Percentiles rank a stretch among this genome's conserved stretches.
Evolutionary conservation across 2,888 invertebrate species (phyloP).

Genomic region (Melanotus villosus): DNA sequence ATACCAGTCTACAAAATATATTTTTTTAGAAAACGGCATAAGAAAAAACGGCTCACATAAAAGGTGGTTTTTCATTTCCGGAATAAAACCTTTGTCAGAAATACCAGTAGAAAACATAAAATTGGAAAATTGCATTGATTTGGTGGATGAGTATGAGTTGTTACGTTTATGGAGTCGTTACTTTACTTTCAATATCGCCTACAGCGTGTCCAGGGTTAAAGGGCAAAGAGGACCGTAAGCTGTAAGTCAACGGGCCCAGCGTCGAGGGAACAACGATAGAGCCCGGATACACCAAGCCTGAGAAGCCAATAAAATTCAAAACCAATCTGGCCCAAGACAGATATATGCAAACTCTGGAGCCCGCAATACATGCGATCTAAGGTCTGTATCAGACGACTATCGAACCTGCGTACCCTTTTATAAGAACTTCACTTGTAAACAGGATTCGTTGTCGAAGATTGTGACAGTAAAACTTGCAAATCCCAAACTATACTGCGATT

Average conservation of each 20-base stretch:
- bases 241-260: constrained; percentile 37
- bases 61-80: neutral
- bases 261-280: constrained; percentile 39
- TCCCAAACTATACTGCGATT: constrained; percentile 39
- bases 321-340: constrained; percentile 59
- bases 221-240: constrained; percentile 28
- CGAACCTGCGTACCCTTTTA: constrained; percentile 40
- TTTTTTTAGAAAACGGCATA: too few species aligned
- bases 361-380: constrained; percentile 46
- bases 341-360: constrained; percentile 55
- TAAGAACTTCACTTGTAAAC: constrained; percentile 47
- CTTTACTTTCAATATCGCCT: constrained; percentile 28
- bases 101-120: constrained; percentile 3
- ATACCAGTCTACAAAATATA: too few species aligned
- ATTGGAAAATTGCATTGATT: constrained; percentile 25
- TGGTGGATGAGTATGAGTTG: constrained; percentile 21
- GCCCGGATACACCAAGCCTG: constrained; percentile 34
- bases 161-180: constrained; percentile 34
- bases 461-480: constrained; percentile 50
- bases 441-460: constrained; percentile 47
- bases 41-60: too few species aligned
- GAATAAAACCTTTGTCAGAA: neutral
- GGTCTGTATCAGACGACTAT: constrained; percentile 49
- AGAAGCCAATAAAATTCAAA: constrained; percentile 59
- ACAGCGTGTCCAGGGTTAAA: constrained; percentile 27